Base-by-base conservation (phyloP, 2,888 invertebrate genomes). In the Drosophila pseudotakahashii region DNA sequence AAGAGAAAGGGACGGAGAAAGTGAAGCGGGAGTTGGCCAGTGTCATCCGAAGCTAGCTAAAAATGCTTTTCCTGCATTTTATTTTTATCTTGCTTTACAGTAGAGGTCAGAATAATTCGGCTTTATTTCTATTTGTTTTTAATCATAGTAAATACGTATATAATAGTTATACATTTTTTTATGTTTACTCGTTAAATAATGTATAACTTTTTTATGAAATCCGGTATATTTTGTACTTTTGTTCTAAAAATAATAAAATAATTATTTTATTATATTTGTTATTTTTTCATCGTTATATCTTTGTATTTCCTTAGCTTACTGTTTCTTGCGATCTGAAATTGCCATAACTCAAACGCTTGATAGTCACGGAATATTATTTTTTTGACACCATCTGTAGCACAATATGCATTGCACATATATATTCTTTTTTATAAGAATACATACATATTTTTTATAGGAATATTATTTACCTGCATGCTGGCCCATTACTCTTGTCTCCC, bases 11-110 rank as follows among this genome's bases (percentile, higher is more conserved):
- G 44, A 45, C 9, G 37, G 60, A 11, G 34, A 39, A 26, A 44
- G 34, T 14, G 44, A 23, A 47, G 63, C 41, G 57, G 48, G 63
- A 71, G 67, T 45, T 78, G 67, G 66, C 54, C 44, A 54, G 58
- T 71, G 74, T 70, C 79, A 36, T 59, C 54, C 54, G 54, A 59
- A 66, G 62, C 67, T 77, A 69, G 66, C 72, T 39, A 64, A 79
- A 82, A 83, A 76, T 78, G 79, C 77, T 86, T 69, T 53, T 62
- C 70, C 73, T 76, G 70, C 83, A 83, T 73, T 82, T 81, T 69
- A 73, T 51, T 79, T 77, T 75, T 79, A 81, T 81, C 81, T 75
- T 52, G 50, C 50, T 53, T 9, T 1, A 60, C 62, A 63, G 48
- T 19, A 26, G n/a, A 5, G 48, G 26, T 19, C 23, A 11, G n/a